Base-by-base conservation (phyloP, 2,113 vertebrate species). In the Plecotus auritus region DNA sequence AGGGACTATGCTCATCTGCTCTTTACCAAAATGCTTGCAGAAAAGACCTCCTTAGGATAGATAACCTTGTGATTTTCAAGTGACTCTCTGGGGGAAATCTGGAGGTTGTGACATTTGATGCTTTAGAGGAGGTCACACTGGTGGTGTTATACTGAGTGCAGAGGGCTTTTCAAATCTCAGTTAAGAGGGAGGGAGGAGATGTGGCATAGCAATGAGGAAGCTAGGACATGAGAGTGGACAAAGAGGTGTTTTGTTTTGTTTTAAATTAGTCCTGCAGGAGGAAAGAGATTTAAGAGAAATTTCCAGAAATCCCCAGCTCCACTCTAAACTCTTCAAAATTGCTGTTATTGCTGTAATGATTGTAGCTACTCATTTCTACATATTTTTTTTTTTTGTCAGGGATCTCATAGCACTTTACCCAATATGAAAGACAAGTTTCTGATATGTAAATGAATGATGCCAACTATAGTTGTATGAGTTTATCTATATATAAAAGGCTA, bases 221-320 rank as follows among this genome's bases (percentile, higher is more conserved):
- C 22, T 59, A 84, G 78, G 64, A 40, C 28, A 9, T 37, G 37
- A 17, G 49, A 86, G 37, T 83, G 3, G 69, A 80, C n/a, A 66
- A 59, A 77, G 6, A 26, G 1, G 26, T 61, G 23, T 61, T 26
- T 28, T 59, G 22, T 26, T 59, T 9, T 59, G 9, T 72, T 92
- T 88, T 85, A 13, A 35, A 74, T 85, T 84, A 64, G 2, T 69
- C 54, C 91, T 92, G 61, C 16, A 59, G 89, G 37, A 59, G 23
- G 14, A 81, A 94, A 84, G n/a, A 86, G 7, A 35, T 22, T 76
- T 87, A 42, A 88, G 84, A 96, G 77, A 88, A 81, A 96, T 81
- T 86, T 94, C 11, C 22, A 88, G 49, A 94, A 73, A 74, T 56
- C 17, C 17, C 18, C 9, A 17, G n/a, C 49, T 59, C 12, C 12